phyloP scores from a whole-genome alignment of 2,113 vertebrate genomes.

The Psilopsiagon aurifrons region DNA sequence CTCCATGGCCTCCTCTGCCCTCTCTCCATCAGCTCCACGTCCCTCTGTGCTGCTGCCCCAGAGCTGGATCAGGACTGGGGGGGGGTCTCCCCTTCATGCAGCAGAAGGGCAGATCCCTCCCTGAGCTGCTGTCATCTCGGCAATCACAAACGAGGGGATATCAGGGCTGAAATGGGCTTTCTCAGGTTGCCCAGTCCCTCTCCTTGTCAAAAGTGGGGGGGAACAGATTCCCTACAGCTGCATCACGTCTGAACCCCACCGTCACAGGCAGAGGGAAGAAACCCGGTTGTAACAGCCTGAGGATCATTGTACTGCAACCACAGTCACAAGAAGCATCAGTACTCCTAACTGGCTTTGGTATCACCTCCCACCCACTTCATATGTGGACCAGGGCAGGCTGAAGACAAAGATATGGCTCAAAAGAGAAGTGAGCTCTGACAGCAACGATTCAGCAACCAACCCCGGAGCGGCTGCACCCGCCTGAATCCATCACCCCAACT shows the following conservation, averaged over 20 bases:
- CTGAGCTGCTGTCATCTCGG: not conserved
- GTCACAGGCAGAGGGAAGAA: not conserved
- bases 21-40: too few relatives aligned
- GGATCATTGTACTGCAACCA: not conserved
- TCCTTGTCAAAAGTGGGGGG: not conserved
- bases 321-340: not conserved
- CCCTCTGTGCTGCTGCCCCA: not conserved
- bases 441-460: too few relatives aligned
- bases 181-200: too few relatives aligned
- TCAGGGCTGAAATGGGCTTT: not conserved
- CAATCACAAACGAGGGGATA: accelerated
- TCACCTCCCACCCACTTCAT: not conserved
- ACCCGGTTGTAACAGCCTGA: not conserved
- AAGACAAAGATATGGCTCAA: not conserved
- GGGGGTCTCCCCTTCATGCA: not conserved
- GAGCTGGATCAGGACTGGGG: not conserved
- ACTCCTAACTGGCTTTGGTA: not conserved
- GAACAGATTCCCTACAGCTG: not conserved
- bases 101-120: not conserved
- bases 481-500: accelerated
- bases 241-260: not conserved
- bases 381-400: not conserved
- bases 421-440: not conserved
- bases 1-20: too few relatives aligned
- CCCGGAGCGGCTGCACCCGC: accelerated